These are phyloP conservation scores for Drosophila sp. DNA, from an alignment of 1,140 invertebrate species.

Conservation along the genomic window DNA sequence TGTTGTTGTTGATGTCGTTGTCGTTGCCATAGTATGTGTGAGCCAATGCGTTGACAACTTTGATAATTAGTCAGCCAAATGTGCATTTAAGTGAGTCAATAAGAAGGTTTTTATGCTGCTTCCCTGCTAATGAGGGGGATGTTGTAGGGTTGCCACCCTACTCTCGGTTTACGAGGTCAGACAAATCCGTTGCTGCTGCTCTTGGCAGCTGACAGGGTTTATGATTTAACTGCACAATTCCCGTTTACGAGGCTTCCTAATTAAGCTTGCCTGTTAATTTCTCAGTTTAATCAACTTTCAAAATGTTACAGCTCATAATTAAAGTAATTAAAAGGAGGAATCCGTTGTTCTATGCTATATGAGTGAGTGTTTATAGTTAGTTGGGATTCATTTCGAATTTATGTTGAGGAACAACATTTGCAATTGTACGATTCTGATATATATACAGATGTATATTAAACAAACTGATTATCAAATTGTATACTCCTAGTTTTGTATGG, in stretches of 20 bases:
- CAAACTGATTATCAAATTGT: too few species aligned
- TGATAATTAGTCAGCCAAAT: slow-evolving; percentile 70
- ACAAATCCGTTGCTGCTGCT: background rate
- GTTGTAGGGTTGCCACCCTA: background rate
- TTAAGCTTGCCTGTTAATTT: background rate
- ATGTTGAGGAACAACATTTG: too few species aligned
- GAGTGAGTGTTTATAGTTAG: too few species aligned
- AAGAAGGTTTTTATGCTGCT: slow-evolving; percentile 32
- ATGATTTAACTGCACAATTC: slow-evolving; percentile 10
- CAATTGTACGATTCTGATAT: too few species aligned
- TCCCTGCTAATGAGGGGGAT: slow-evolving; percentile 19
- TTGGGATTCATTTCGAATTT: too few species aligned
- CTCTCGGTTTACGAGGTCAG: background rate
- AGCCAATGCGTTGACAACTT: slow-evolving; percentile 64
- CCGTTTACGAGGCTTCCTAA: slow-evolving; percentile 1
- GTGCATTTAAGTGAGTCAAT: slow-evolving; percentile 58
- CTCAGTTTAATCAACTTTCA: slow-evolving; percentile 3
- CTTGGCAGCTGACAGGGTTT: background rate
- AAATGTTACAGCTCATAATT: slow-evolving; percentile 10
- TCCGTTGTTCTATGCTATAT: background rate
- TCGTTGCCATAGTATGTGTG: slow-evolving; percentile 25
- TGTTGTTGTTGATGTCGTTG: slow-evolving; percentile 10
- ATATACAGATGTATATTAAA: too few species aligned
- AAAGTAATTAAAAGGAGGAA: background rate
- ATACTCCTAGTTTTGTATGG: too few species aligned